Conservation (phyloP, 2,797 vertebrate genomes). For the Schizopygopsis malacanthus region DNA sequence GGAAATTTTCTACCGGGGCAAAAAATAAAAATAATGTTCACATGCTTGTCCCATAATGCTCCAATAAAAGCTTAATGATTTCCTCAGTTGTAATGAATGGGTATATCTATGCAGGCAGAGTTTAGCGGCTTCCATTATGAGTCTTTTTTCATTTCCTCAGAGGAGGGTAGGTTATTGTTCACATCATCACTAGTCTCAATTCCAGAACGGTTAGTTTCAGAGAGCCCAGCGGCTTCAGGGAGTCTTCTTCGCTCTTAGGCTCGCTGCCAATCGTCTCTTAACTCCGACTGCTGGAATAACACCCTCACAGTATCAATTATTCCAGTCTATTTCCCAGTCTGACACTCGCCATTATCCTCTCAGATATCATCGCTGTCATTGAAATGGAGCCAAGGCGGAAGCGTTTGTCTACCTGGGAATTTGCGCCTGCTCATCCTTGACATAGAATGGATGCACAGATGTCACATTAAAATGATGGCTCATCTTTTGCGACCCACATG, state of each 20-base stretch:
- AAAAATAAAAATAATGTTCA: background rate
- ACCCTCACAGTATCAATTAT: conserved; percentile 57
- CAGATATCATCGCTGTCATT: conserved; percentile 54
- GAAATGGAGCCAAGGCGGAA: conserved; percentile 49
- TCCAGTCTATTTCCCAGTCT: conserved; percentile 58
- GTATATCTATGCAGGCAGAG: conserved; percentile 14
- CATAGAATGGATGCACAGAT: conserved; percentile 43
- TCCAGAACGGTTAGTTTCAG: conserved; percentile 37
- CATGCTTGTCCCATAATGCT: conserved; percentile 31
- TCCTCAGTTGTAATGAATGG: conserved; percentile 38
- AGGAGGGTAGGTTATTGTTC: conserved; percentile 41
- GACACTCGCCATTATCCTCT: conserved; percentile 54
- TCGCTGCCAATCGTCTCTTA: conserved; percentile 50
- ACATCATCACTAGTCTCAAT: conserved; percentile 45
- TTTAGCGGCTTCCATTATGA: conserved; percentile 36
- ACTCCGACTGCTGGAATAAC: conserved; percentile 59
- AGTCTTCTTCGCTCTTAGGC: conserved; percentile 40
- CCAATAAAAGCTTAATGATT: conserved; percentile 47
- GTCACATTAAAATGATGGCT: conserved; percentile 54
- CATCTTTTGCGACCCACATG: conserved; percentile 26
- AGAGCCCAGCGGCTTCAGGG: conserved; percentile 37
- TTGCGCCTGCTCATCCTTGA: conserved; percentile 44
- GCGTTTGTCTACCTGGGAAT: conserved; percentile 54
- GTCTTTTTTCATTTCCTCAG: conserved; percentile 27
- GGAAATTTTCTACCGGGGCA: conserved; percentile 10